Base-by-base conservation (phyloP, 2,888 invertebrate genomes). In the Teinopalpus imperialis region DNA sequence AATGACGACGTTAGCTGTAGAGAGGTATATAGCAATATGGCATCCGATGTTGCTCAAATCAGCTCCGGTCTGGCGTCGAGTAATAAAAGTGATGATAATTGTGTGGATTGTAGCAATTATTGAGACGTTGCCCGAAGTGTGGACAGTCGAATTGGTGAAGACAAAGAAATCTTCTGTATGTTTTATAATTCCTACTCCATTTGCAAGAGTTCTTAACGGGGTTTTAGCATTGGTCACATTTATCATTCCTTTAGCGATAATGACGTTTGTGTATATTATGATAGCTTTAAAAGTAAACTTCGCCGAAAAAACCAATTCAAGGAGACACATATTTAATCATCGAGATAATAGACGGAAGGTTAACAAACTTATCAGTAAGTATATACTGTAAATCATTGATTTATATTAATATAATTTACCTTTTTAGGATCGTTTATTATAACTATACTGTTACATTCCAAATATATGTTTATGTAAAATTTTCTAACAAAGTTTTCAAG, bases 291-390 rank as follows among this genome's bases (percentile, higher is more conserved):
- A 76, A 63, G 66, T 81, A 12, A 69, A 69, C 31, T 43, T 51
- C 9, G 61, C 53, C 30, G 67, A 69, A 39, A 68, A 57, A 27
- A 55, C 48, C 3, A 66, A 61, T 36, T 50, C 58, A 0, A 57
- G 55, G 7, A 63, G 60, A 26, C 66, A 65, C 12, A 61, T 71
- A 2, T 80, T 78, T 37, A 79, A 79, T 31, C 70, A 74, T 20
- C 62, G 66, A 1, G 65, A 72, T 26, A 71, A 73, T 29, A 70
- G 71, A 21, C 63, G 63, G n/a, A 78, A 65, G 62, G 64, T 81
- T 0, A 75, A 79, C 47, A 78, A 74, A 48, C 66, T 79, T 29
- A 64, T 78, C 56, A 65, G 79, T 81, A 68, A 76, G 73, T 69
- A 41, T 9, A 18, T 29, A 16, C 16, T 16, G 16, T 16, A 3